Evolutionary conservation across 2,113 vertebrate genomes (phyloP), one percentile per base, ranked within the genome.

Genomic region (Alethe castanea): DNA sequence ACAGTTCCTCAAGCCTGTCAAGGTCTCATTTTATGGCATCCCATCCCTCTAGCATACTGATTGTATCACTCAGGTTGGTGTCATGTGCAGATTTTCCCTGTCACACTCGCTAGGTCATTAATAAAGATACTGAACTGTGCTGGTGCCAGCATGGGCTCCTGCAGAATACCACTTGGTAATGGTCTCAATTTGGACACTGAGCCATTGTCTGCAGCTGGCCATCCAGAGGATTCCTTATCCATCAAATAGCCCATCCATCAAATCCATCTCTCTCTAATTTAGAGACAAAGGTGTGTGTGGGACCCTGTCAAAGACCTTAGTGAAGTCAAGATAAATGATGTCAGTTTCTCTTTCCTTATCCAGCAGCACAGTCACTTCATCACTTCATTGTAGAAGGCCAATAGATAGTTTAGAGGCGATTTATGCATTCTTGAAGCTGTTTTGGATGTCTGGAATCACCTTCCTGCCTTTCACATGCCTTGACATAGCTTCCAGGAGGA

Each of bases 1-100:
- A 44, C 8, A 19, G 7, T 15, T 45, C 16, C 40, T 60, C 33
- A 45, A 36, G 26, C 8, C 11, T 42, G 11, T 78, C 31, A 35
- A 16, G 11, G 25, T 60, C 19, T 14, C 11, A 26, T 61, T 61
- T 67, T 54, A 40, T 23, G 33, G 5, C 19, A 31, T 35, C 14
- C 8, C 13, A 38, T 65, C 25, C 8, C 20, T 53, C 9, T 6
- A 57, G n/a, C 4, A 8, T 40, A 9, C 19, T 2, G 2, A 6
- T 17, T 59, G 8, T 15, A 53, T 20, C 15, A 11, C 31, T 67
- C 17, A 57, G 15, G 12, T 40, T 47, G 12, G 14, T 57, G 38
- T 44, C 15, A 19, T 20, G 23, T 23, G 23, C 38, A 45, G 5
- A 15, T 35, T 60, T 78, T 45, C 14, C 8, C 40, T 60, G 9